A percentile compares a stretch with the other conserved stretches of the same genome.
Evolutionary conservation across 2,888 invertebrate species (phyloP).

Genomic region (Metellina segmentata): DNA sequence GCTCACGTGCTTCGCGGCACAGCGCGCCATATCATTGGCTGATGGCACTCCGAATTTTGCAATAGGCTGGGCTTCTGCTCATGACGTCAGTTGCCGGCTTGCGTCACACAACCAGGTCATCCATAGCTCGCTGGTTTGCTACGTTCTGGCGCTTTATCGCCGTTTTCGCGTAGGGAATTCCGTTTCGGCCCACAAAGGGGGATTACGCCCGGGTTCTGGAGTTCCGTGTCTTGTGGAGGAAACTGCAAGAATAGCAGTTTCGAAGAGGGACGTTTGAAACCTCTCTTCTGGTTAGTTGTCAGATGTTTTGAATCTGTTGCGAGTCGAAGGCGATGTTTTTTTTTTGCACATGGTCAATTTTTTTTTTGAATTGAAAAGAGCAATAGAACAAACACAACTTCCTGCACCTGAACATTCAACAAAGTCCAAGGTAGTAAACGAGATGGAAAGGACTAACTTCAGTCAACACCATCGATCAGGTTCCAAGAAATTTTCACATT

Average conservation of each 20-base stretch:
- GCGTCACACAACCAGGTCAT: constrained; percentile 76
- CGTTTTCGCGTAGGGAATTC: background rate
- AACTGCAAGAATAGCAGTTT: background rate
- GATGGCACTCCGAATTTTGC: constrained; percentile 66
- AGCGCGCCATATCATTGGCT: constrained; percentile 56
- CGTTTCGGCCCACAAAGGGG: background rate
- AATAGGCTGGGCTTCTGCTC: constrained; percentile 68
- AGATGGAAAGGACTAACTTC: no score
- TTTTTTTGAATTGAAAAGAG: no score
- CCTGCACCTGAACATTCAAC: no score
- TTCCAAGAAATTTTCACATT: no score
- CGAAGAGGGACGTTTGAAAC: constrained; percentile 72
- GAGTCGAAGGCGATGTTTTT: no score
- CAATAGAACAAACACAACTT: no score
- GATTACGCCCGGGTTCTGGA: constrained; percentile 25
- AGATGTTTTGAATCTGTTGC: no score
- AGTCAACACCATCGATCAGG: no score
- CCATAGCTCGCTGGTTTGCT: constrained; percentile 24
- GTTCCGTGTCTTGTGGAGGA: background rate
- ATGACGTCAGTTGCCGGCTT: constrained; percentile 74
- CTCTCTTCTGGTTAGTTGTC: background rate
- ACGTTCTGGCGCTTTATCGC: constrained; percentile 53
- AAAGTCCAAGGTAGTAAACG: no score
- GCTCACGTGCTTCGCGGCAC: constrained; percentile 72
- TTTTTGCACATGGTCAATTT: no score